Evolutionary conservation across 2,888 invertebrate genomes (phyloP).

Genomic region (Phanerotoma sp.): DNA sequence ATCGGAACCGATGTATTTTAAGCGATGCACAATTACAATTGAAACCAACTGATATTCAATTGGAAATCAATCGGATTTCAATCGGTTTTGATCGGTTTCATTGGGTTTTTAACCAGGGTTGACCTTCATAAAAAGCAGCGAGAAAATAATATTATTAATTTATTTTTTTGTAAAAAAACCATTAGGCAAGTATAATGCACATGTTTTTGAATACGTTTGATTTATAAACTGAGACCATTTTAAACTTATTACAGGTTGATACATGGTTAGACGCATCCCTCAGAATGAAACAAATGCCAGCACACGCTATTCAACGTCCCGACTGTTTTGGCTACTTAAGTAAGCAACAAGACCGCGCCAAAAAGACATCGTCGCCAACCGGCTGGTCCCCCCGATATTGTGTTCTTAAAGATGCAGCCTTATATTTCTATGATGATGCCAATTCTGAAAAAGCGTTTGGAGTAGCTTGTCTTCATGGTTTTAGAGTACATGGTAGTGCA

Average conservation of each 20-base stretch:
- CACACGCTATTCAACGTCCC: constrained; percentile 75
- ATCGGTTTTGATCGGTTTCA: no score
- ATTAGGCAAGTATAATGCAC: no score
- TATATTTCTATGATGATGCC: constrained; percentile 90
- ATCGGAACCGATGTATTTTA: no score
- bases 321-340: constrained; percentile 93
- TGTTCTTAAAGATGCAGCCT: constrained; percentile 91
- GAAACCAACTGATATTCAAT: no score
- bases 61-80: no score
- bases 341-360: constrained; percentile 65
- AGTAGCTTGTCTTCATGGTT: constrained; percentile 92
- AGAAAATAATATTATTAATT: no score
- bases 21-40: no score
- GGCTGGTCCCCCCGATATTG: constrained; percentile 92
- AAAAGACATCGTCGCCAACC: constrained; percentile 74
- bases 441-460: constrained; percentile 88
- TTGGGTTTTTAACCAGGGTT: no score
- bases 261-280: constrained; percentile 76
- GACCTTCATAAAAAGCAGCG: no score
- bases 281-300: constrained; percentile 79
- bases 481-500: constrained; percentile 82
- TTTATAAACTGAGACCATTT: no score
- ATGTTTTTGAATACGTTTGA: no score
- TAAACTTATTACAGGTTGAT: constrained; percentile 63
- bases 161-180: no score